Base-by-base conservation (phyloP, 2,113 vertebrate species). In the Mugil cephalus region DNA sequence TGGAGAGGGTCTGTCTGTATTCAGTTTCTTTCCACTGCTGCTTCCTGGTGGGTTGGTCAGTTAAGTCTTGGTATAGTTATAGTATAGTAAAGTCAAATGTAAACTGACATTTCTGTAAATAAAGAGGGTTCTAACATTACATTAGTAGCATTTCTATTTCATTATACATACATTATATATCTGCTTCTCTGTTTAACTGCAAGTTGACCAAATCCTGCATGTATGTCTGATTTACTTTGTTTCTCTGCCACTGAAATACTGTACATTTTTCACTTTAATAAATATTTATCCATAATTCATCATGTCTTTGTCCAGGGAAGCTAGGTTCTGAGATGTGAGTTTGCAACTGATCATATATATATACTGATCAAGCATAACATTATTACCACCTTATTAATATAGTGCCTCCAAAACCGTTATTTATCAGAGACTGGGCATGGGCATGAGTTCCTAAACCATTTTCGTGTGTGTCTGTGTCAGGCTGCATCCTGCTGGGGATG, bases 81-180 rank as follows among this genome's bases (percentile, higher is more conserved):
- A 69, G 67, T 51, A 50, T 7, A 60, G 58, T 64, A 19, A 53
- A 76, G 46, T 82, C 12, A 67, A 69, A 76, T 82, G 74, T 87
- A 83, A 86, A 87, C 53, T 68, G 40, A 51, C 10, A 35, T 38
- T 14, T 38, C 71, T 91, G 79, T 89, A 87, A 89, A 92, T 90
- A 89, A 84, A 88, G 54, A 69, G 1, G 58, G 74, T 51, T 84
- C 56, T 80, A 77, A 87, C 74, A 63, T 51, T 50, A 55, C 10
- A 65, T 11, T 64, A 19, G 36, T 51, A 30, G 45, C 21, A 40
- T 81, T 60, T 40, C 17, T 40, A 43, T 39, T 34, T 64, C 10
- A 48, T 78, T n/a, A 15, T n/a, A n/a, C n/a, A n/a, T n/a, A n/a
- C n/a, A n/a, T n/a, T n/a, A n/a, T n/a, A n/a, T n/a, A 39, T 34